Conservation (phyloP, 2,113 vertebrate genomes). For the Rhagologus leucostigma region DNA sequence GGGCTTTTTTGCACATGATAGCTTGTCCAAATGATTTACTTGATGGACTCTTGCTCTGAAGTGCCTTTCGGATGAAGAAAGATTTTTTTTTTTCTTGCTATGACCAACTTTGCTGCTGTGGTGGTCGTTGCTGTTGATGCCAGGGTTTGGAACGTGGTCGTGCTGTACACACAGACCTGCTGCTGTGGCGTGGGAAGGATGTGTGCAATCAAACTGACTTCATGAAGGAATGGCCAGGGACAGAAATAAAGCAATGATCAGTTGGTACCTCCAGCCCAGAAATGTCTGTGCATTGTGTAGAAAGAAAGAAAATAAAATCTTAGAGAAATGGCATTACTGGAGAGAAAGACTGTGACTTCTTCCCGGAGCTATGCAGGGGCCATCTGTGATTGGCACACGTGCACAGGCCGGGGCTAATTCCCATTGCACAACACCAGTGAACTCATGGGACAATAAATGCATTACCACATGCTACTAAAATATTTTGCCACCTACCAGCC, state of each 20-base stretch:
- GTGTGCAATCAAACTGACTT: neutral
- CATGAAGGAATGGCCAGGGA: neutral
- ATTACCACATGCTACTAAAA: fast-evolving
- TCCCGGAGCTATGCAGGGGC: neutral
- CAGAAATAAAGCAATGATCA: neutral
- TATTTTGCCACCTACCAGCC: neutral
- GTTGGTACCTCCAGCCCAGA: neutral
- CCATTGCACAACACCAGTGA: neutral
- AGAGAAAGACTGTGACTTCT: neutral
- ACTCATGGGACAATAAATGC: neutral
- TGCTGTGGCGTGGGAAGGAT: neutral
- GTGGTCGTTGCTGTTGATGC: neutral
- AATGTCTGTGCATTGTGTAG: neutral
- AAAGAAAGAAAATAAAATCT: neutral
- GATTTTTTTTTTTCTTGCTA: neutral
- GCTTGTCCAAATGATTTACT: neutral
- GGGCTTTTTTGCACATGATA: neutral
- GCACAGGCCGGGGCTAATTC: neutral
- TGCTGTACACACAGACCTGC: neutral
- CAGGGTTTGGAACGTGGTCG: neutral
- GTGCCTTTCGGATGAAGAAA: neutral
- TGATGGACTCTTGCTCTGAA: neutral
- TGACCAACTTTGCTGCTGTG: neutral
- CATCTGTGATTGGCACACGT: neutral
- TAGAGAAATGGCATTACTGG: neutral